These are phyloP conservation scores for Lipotes vexillifer DNA, from an alignment of 2,113 vertebrate species.

Conservation along the genomic window DNA sequence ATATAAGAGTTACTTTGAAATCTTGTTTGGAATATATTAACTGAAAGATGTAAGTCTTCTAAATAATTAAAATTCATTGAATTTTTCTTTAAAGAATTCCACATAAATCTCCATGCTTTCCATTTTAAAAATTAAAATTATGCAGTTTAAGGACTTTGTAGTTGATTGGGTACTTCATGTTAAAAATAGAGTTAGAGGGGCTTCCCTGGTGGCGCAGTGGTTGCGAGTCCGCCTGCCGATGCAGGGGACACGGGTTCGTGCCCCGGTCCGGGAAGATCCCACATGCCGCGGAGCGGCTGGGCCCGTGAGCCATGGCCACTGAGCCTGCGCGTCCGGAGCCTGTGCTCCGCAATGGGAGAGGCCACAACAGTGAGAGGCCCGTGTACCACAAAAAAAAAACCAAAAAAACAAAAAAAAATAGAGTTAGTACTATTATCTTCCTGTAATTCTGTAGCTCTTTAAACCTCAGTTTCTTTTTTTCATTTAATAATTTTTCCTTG, in stretches of 20 bases:
- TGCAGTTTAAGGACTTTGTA: not conserved
- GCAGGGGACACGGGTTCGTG: no score
- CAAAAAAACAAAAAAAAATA: no score
- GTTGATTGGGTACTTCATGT: not conserved
- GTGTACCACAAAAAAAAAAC: no score
- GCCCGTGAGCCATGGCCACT: no score
- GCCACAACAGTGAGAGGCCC: no score
- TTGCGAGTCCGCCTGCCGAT: no score
- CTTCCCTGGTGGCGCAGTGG: no score
- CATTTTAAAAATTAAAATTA: not conserved
- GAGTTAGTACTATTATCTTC: not conserved
- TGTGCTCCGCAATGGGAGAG: no score
- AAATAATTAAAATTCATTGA: not conserved
- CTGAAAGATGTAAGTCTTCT: not conserved
- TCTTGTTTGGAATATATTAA: not conserved
- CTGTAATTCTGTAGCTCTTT: not conserved
- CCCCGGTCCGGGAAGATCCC: no score
- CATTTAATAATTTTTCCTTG: not conserved
- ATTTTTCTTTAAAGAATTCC: not conserved
- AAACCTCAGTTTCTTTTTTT: not conserved
- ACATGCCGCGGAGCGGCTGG: no score
- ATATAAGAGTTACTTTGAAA: not conserved
- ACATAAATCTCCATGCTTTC: not conserved
- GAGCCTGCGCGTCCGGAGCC: no score
- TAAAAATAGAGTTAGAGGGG: not conserved